Evolutionary conservation across 2,888 invertebrate genomes (phyloP).

Genomic region (Drosophila formosana): DNA sequence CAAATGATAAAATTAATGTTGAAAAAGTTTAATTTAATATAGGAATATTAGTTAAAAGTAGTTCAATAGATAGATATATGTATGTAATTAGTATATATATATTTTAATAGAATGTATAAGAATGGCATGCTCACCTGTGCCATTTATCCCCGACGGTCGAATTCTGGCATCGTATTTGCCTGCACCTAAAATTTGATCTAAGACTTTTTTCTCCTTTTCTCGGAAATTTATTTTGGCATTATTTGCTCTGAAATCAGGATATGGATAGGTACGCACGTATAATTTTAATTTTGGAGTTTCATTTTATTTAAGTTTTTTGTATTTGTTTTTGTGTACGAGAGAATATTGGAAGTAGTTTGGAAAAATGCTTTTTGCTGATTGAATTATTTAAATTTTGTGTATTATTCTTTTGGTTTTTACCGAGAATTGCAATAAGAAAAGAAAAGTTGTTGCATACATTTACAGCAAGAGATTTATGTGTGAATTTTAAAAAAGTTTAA

Average conservation of each 20-base stretch:
- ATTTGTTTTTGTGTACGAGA: conserved; percentile 18
- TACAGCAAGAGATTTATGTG: conserved; percentile 58
- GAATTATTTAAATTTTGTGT: conserved; percentile 15
- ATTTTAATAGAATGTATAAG: neutral
- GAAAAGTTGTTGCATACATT: conserved; percentile 63
- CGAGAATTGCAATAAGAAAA: conserved; percentile 50
- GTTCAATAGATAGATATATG: conserved; percentile 3
- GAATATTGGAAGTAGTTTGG: conserved; percentile 57
- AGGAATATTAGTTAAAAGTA: conserved; percentile 8
- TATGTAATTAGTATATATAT: conserved; percentile 2
- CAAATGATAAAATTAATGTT: conserved; percentile 4
- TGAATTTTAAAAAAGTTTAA: conserved; percentile 17
- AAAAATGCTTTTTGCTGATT: conserved; percentile 50
- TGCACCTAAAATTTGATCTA: conserved; percentile 96
- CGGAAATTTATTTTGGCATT: conserved; percentile 95
- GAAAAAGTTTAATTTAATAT: conserved; percentile 5
- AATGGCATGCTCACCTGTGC: conserved; percentile 90
- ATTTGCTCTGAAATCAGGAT: conserved; percentile 89
- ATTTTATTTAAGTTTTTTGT: conserved; percentile 28
- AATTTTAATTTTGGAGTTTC: conserved; percentile 65
- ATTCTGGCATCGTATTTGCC: conserved; percentile 97
- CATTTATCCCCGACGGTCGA: conserved; percentile 96
- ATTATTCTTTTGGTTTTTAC: conserved; percentile 17
- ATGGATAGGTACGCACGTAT: conserved; percentile 84
- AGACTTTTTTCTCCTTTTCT: conserved; percentile 96